Evolutionary conservation across 2,797 vertebrate species (phyloP), one percentile per base, ranked within the genome.

Genomic region (Protosalanx chinensis): DNA sequence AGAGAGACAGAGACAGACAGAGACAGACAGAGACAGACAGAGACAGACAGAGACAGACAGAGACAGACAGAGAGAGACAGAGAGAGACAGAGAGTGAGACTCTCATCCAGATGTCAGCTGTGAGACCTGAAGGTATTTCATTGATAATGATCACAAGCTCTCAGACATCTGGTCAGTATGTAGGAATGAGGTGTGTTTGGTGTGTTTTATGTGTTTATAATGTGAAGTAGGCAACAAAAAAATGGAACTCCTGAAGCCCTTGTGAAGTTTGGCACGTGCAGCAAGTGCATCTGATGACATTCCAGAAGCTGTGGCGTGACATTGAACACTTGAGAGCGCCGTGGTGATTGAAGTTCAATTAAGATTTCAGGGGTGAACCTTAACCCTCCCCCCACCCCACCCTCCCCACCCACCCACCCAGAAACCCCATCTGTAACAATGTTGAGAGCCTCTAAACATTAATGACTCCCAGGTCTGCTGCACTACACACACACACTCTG

Each of bases 331-430:
- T 87, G 82, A 58, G 81, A 82, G 85, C 76, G 77, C 82, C 79
- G 81, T 84, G 82, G 87, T 90, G 89, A 90, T 91, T 91, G 88
- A 89, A 88, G 91, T 91, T 91, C 91, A 92, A 90, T 90, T 87
- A 90, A 88, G 85, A 91, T 46, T 46, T 46, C 13, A 12, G 41
- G 41, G 41, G 41, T 46, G 13, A 46, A 37, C 35, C 35, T 1
- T 37, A 37, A 6, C 3, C 33, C n/a, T n/a, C n/a, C 33, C 3
- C 33, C 33, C 33, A 1, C 35, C 35, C 41, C 41, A 1, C 35
- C 35, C 41, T 12, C 41, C 12, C 41, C 41, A 8, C 12, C 12
- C 41, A 8, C 12, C 12, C 10, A 46, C 10, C 2, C 10, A 13
- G 7, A 37, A 37, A 46, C 10, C 10, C 1, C 41, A 92, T 93